These are phyloP conservation scores for Tamandua tetradactyla DNA, from an alignment of 2,797 vertebrate genomes.

Conservation along the genomic window DNA sequence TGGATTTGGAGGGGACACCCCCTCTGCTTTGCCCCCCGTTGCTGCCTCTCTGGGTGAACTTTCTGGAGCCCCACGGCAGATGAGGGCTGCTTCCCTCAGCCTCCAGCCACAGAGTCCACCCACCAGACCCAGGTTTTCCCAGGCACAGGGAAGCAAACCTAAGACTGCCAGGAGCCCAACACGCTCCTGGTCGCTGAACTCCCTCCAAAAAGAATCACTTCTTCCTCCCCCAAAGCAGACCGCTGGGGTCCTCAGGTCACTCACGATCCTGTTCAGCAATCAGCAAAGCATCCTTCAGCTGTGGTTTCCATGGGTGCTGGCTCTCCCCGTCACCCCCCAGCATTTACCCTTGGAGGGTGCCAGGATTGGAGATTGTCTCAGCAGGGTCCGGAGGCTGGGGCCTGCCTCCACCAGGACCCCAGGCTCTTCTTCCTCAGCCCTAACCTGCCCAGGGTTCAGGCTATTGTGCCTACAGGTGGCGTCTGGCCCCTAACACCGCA, in stretches of 20 bases:
- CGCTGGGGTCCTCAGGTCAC: neutral
- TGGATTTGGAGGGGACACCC: neutral
- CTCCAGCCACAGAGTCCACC: neutral
- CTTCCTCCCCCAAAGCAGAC: neutral
- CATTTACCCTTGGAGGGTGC: too few relatives aligned
- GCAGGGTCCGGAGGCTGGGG: too few relatives aligned
- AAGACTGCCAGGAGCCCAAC: neutral
- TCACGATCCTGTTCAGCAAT: neutral
- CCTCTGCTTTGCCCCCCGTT: too few relatives aligned
- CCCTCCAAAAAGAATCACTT: neutral
- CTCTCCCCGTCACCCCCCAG: accelerated
- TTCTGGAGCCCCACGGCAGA: neutral
- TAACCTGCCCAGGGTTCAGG: too few relatives aligned
- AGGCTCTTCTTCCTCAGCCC: too few relatives aligned
- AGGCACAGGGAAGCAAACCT: neutral
- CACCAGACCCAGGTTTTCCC: neutral
- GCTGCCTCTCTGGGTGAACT: neutral
- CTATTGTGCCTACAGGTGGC: too few relatives aligned
- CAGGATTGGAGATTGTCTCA: too few relatives aligned
- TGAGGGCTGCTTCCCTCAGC: neutral
- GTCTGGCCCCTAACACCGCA: conserved; percentile 6
- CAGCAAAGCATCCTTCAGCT: accelerated
- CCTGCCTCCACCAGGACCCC: too few relatives aligned
- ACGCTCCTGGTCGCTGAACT: neutral
- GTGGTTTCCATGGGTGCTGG: neutral